phyloP scores from a whole-genome alignment of 1,140 invertebrate species.

The Amyelois transitella region DNA sequence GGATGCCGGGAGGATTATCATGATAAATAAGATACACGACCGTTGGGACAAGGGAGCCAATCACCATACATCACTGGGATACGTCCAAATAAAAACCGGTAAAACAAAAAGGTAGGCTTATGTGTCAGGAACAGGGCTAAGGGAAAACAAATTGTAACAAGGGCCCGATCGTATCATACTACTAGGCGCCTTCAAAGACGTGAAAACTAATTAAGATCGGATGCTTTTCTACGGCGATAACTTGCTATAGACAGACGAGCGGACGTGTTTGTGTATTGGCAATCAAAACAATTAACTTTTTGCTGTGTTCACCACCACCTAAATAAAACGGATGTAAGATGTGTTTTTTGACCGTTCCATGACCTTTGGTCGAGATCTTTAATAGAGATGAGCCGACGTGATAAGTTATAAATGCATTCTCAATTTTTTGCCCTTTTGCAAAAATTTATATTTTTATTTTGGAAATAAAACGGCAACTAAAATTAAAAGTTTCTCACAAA shows the following conservation, averaged over 20 bases:
- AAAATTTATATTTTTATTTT: neutral
- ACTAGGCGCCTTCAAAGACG: conserved; percentile 70
- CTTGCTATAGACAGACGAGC: conserved; percentile 49
- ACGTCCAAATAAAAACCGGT: conserved; percentile 56
- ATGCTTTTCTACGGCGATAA: conserved; percentile 70
- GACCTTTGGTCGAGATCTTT: conserved; percentile 22
- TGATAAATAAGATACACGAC: conserved; percentile 64
- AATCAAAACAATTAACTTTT: conserved; percentile 73
- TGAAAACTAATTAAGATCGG: conserved; percentile 74
- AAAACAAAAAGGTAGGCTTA: conserved; percentile 62
- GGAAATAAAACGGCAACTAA: neutral
- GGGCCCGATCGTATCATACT: conserved; percentile 62
- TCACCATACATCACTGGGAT: conserved; percentile 67
- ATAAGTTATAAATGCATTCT: no score
- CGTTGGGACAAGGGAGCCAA: conserved; percentile 61
- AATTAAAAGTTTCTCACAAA: conserved; percentile 25
- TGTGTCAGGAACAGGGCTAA: conserved; percentile 48
- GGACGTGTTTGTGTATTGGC: conserved; percentile 61
- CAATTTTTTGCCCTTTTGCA: neutral
- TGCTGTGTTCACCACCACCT: conserved; percentile 52
- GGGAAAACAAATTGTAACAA: conserved; percentile 71
- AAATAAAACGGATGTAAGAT: conserved; percentile 46
- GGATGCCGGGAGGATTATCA: conserved; percentile 54
- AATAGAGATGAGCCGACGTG: conserved; percentile 8
- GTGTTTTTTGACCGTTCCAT: conserved; percentile 24